Evolutionary conservation across 2,113 vertebrate genomes (phyloP), one percentile per base, ranked within the genome.

Genomic region (Etheostoma spectabile): DNA sequence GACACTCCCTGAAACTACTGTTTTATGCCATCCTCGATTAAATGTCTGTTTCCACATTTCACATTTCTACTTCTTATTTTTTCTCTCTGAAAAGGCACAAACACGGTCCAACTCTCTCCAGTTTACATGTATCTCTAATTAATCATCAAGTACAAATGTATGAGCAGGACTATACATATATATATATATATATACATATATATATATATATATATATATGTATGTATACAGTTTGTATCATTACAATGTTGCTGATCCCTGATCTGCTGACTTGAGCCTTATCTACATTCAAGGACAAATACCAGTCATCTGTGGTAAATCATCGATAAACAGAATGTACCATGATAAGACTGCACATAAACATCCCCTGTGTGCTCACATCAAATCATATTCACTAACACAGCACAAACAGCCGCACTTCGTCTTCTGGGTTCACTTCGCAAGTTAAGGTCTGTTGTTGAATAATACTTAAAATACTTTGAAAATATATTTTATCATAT

Each of bases 281-380:
- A 62, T 78, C 65, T 35, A 21, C 15, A 45, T 2, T 5, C 18
- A 5, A 2, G 13, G 48, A 10, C 7, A 52, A 11, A n/a, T 21
- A 35, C 4, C 11, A 19, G 33, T 53, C 30, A 0, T 1, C 1
- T 38, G 21, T 55, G 22, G 24, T 80, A n/a, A 73, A 80, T 73
- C 27, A 73, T 80, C 27, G 65, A 27, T 27, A 21, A 59, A 38
- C 24, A 49, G 0, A 5, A 35, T 6, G 1, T n/a, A 15, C 4
- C 14, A 2, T 49, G 49, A 85, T 77, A 81, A 67, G 67, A 68
- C 0, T 13, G n/a, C 16, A 60, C 5, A 77, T 85, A 81, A 81
- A 81, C 68, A 81, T 61, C 48, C 48, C 22, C 11, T 48, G 7
- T 33, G 60, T 59, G 22, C n/a, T 14, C 59, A 52, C 45, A 18